These are phyloP conservation scores for Cosmia pyralina DNA, from an alignment of 2,888 invertebrate genomes.

Conservation along the genomic window DNA sequence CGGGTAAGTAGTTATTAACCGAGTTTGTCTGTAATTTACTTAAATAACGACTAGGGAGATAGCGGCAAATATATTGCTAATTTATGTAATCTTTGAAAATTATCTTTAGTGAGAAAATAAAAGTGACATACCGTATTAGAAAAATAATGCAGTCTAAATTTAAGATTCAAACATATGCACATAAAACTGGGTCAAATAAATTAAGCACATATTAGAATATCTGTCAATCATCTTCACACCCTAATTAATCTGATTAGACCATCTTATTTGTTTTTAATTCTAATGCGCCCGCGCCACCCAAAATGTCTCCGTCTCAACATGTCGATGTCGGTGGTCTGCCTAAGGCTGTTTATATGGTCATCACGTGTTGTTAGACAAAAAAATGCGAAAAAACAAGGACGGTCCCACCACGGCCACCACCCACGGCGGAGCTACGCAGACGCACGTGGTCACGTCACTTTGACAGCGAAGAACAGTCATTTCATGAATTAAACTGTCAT, in stretches of 20 bases:
- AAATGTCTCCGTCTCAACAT: slow-evolving; percentile 34
- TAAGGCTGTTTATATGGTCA: slow-evolving; percentile 71
- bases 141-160: neutral
- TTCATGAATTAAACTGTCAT: slow-evolving; percentile 31
- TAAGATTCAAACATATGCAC: neutral
- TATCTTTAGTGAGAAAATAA: slow-evolving; percentile 13
- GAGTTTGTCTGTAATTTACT: slow-evolving; percentile 38
- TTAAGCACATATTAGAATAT: slow-evolving; percentile 35
- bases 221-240: slow-evolving; percentile 33
- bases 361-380: slow-evolving; percentile 75
- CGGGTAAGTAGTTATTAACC: slow-evolving; percentile 23
- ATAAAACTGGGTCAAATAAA: slow-evolving; percentile 27
- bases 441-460: slow-evolving; percentile 71
- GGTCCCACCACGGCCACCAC: slow-evolving; percentile 63
- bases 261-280: slow-evolving; percentile 47
- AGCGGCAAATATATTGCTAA: slow-evolving; percentile 14
- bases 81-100: slow-evolving; percentile 13
- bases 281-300: slow-evolving; percentile 41
- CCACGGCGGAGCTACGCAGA: slow-evolving; percentile 61
- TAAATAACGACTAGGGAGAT: slow-evolving; percentile 19
- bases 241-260: slow-evolving; percentile 28
- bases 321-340: slow-evolving; percentile 67
- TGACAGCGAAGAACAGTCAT: slow-evolving; percentile 56
- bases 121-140: neutral
- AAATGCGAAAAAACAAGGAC: slow-evolving; percentile 62